Percentiles rank a stretch among this genome's conserved stretches.
phyloP scores from a whole-genome alignment of 2,113 vertebrate species.

The Dicentrarchus labrax region DNA sequence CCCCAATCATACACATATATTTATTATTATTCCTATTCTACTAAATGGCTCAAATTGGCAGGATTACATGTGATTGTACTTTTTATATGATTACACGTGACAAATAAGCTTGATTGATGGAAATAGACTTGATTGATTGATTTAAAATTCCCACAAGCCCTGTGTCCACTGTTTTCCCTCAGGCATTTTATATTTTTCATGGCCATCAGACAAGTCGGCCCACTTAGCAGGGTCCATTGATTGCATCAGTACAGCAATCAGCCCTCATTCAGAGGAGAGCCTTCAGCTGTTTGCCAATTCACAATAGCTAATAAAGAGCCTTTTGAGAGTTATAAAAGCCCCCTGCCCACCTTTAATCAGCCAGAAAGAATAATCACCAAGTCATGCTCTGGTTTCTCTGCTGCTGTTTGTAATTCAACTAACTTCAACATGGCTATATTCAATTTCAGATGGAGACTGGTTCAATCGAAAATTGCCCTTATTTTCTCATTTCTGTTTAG shows the following conservation, averaged over 20 bases:
- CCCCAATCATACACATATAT: too few relatives aligned
- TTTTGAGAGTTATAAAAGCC: constrained; percentile 10
- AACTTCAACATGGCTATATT: neutral
- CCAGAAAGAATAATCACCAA: neutral
- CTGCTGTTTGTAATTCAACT: neutral
- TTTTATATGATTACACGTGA: neutral
- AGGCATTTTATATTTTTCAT: neutral
- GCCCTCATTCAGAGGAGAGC: constrained; percentile 34
- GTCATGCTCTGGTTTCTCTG: neutral
- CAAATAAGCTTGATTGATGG: neutral
- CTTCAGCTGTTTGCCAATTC: constrained; percentile 20
- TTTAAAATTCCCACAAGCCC: neutral
- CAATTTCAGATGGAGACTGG: neutral
- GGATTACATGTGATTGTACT: too few relatives aligned
- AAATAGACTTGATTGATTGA: neutral
- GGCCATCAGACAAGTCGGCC: constrained; percentile 28
- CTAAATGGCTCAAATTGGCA: too few relatives aligned
- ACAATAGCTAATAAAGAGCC: constrained; percentile 43
- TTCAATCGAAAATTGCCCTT: neutral
- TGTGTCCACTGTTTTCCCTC: constrained; percentile 9
- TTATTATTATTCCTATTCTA: too few relatives aligned
- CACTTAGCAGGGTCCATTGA: constrained; percentile 35
- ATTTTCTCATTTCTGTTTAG: neutral
- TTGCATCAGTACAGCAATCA: constrained; percentile 52
- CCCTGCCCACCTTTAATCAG: constrained; percentile 13